Conservation (phyloP, 2,888 invertebrate species). For the Drosophila demipolita region DNA sequence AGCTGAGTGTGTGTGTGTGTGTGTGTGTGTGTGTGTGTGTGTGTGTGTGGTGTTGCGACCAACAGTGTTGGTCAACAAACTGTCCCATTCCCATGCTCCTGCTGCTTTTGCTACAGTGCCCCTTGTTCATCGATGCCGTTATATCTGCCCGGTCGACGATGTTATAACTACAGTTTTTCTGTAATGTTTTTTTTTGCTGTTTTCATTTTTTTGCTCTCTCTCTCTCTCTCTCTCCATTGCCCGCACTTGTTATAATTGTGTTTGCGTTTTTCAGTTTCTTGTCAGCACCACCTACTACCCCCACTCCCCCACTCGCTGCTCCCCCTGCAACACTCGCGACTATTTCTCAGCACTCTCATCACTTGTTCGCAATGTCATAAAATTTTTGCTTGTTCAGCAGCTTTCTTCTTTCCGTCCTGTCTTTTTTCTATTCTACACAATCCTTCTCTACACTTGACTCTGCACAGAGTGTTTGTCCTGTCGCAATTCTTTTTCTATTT, state of each 20-base stretch:
- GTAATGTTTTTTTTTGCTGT: conserved; percentile 36
- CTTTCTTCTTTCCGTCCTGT: conserved; percentile 55
- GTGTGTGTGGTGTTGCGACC: conserved; percentile 61
- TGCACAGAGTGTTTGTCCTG: conserved; percentile 20
- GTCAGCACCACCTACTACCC: conserved; percentile 3
- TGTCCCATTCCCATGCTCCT: conserved; percentile 18
- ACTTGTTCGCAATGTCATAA: conserved; percentile 72
- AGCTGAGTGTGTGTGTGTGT: background rate
- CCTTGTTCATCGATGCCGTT: conserved; percentile 42
- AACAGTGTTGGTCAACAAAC: conserved; percentile 78
- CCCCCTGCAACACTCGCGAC: background rate
- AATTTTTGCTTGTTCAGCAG: conserved; percentile 76
- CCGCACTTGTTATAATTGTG: conserved; percentile 78
- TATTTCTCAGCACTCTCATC: conserved; percentile 35
- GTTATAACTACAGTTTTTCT: conserved; percentile 23
- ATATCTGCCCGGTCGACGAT: conserved; percentile 32
- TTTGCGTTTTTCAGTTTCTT: conserved; percentile 73
- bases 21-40: conserved; percentile 31
- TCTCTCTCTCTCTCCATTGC: conserved; percentile 33
- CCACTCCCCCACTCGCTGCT: background rate
- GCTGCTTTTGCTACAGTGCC: background rate
- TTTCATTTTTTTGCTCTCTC: conserved; percentile 5
- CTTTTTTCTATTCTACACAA: conserved; percentile 35
- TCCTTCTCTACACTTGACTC: conserved; percentile 8
- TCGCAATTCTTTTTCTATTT: conserved; percentile 12